Conservation (phyloP, 2,888 invertebrate genomes). For the Litoditis marina region DNA sequence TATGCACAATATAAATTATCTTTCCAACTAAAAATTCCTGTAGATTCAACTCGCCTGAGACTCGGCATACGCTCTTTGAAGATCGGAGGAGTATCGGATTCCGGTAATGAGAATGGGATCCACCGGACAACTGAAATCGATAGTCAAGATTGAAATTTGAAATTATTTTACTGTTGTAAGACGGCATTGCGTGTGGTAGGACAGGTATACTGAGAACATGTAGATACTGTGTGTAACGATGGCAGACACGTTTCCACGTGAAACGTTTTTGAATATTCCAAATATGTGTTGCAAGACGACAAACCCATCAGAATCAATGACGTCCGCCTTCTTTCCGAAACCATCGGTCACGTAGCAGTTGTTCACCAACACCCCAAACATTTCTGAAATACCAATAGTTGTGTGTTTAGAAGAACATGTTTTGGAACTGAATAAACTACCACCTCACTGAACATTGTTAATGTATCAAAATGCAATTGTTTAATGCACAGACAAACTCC, state of each 20-base stretch:
- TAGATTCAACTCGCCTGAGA: too few species aligned
- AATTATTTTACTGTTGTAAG: neutral
- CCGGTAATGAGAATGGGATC: constrained; percentile 61
- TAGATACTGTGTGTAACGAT: neutral
- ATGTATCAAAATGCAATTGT: too few species aligned
- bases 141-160: neutral
- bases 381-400: too few species aligned
- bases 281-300: neutral
- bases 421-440: too few species aligned
- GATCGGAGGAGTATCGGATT: constrained; percentile 58
- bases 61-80: constrained; percentile 61
- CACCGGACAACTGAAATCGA: constrained; percentile 48
- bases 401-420: too few species aligned
- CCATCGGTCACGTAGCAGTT: constrained; percentile 63
- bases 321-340: constrained; percentile 57
- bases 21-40: too few species aligned
- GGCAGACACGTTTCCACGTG: neutral
- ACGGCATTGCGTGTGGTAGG: too few species aligned
- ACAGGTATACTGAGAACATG: neutral
- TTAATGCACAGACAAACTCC: too few species aligned
- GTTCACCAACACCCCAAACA: constrained; percentile 62
- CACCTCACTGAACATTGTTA: too few species aligned
- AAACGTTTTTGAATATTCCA: neutral
- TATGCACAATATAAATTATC: too few species aligned
- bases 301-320: constrained; percentile 56